A percentile compares a stretch with the other conserved stretches of the same genome.
phyloP scores from a whole-genome alignment of 1,140 invertebrate species.

The Amyelois transitella region DNA sequence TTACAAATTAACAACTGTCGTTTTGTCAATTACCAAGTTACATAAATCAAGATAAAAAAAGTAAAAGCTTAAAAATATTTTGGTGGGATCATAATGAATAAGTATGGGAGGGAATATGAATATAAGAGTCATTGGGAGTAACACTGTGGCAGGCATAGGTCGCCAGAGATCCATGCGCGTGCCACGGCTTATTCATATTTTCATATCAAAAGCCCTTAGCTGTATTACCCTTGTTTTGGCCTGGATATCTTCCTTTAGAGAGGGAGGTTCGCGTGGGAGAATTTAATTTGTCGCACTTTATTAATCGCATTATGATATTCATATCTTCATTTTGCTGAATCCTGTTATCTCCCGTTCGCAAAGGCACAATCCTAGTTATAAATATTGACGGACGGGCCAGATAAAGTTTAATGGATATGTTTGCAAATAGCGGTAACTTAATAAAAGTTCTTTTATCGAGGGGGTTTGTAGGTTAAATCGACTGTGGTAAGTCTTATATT shows the following conservation, averaged over 20 bases:
- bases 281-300: slow-evolving; percentile 62
- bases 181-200: slow-evolving; percentile 63
- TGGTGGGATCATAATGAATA: neutral
- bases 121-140: neutral
- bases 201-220: slow-evolving; percentile 65
- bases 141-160: slow-evolving; percentile 35
- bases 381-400: neutral
- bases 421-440: neutral
- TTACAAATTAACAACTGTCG: too few relatives aligned
- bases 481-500: too few relatives aligned
- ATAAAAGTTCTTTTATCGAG: neutral
- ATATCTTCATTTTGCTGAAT: slow-evolving; percentile 34
- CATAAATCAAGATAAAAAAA: too few relatives aligned
- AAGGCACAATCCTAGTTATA: slow-evolving; percentile 20
- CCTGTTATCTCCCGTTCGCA: slow-evolving; percentile 34
- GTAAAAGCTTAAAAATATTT: neutral
- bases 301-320: slow-evolving; percentile 49
- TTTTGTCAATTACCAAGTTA: too few relatives aligned
- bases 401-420: slow-evolving; percentile 6
- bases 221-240: slow-evolving; percentile 57
- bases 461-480: neutral
- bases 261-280: slow-evolving; percentile 54
- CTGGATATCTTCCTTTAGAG: slow-evolving; percentile 49
- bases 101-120: neutral
- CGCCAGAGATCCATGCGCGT: slow-evolving; percentile 47